Evolutionary conservation across 2,113 vertebrate genomes (phyloP).

Genomic region (Alethe castanea): DNA sequence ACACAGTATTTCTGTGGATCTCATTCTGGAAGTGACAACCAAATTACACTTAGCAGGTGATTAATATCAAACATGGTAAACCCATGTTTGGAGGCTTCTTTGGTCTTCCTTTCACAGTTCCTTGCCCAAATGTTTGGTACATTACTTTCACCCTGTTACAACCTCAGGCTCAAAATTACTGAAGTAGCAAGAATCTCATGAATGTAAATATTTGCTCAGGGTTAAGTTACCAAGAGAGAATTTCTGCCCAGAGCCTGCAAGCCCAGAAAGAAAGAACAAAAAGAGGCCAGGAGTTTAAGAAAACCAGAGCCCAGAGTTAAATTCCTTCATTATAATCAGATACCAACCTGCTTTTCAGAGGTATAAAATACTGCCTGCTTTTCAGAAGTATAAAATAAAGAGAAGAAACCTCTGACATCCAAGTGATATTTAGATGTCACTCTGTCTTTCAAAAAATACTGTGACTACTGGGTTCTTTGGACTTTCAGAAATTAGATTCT

Average conservation of each 20-base stretch:
- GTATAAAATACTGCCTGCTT: neutral
- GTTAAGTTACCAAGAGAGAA: constrained; percentile 21
- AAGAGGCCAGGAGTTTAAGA: constrained; percentile 47
- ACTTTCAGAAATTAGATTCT: neutral
- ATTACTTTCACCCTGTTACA: neutral
- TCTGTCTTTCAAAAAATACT: neutral
- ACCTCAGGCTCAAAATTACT: neutral
- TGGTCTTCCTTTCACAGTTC: neutral
- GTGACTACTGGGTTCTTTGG: neutral
- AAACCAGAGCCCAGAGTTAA: neutral
- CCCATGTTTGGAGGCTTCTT: neutral
- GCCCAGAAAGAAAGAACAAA: constrained; percentile 7
- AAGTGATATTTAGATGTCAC: neutral
- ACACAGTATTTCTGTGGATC: neutral
- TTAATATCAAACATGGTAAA: neutral
- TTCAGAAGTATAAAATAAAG: neutral
- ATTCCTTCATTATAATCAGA: neutral
- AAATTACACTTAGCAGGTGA: neutral
- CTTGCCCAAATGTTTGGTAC: neutral
- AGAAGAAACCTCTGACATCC: neutral
- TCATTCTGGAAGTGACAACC: neutral
- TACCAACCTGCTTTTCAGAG: neutral
- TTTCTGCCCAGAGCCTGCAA: constrained; percentile 11
- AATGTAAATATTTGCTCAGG: constrained; percentile 54
- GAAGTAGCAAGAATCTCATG: constrained; percentile 51